A percentile compares a stretch with the other conserved stretches of the same genome.
Conservation (phyloP, 2,113 vertebrate species). For the Coptodon bakossiorum region DNA sequence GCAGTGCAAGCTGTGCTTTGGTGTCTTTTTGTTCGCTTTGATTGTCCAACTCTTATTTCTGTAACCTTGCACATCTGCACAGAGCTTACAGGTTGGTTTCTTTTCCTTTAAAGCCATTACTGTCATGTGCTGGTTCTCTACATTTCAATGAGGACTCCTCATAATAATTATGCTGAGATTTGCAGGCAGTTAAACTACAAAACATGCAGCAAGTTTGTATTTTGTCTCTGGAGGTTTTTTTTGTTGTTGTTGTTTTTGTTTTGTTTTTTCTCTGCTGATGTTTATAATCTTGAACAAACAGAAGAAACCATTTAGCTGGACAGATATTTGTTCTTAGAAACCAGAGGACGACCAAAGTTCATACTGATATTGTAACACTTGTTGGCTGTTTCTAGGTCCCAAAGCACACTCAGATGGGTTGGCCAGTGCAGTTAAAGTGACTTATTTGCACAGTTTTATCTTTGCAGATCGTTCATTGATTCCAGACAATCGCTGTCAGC, state of each 20-base stretch:
- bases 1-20: neutral
- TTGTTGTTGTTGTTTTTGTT: no score
- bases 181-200: neutral
- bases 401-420: neutral
- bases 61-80: neutral
- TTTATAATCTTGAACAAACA: neutral
- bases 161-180: neutral
- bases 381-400: neutral
- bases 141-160: neutral
- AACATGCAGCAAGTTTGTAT: neutral
- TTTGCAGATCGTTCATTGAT: neutral
- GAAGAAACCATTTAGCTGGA: neutral
- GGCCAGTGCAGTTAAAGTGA: neutral
- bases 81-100: neutral
- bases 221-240: neutral
- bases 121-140: neutral
- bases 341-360: neutral
- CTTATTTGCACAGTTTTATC: neutral
- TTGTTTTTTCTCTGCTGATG: neutral
- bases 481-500: neutral
- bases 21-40: neutral
- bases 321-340: neutral
- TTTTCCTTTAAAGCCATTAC: neutral
- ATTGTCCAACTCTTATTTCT: neutral
- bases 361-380: neutral